A percentile compares a stretch with the other conserved stretches of the same genome.
Evolutionary conservation across 2,797 vertebrate species (phyloP).

Genomic region (Bradypus variegatus): DNA sequence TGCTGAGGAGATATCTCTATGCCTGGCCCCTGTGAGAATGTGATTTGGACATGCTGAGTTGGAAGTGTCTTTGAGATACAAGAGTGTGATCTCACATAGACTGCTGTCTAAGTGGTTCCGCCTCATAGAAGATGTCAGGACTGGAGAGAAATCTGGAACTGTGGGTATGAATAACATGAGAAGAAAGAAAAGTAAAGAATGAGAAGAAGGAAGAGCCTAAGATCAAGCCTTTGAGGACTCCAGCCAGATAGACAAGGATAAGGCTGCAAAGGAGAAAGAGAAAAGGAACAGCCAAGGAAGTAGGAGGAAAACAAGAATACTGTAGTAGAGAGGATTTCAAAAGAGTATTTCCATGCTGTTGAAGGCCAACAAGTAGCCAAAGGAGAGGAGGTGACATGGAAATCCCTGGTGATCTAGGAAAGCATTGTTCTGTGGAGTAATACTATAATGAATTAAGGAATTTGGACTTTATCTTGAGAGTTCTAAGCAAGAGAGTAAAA

Average conservation of each 20-base stretch:
- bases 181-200: not conserved
- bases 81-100: not conserved
- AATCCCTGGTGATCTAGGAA: not conserved
- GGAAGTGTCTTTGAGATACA: not conserved
- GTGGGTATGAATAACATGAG: not conserved
- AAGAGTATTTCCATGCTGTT: not conserved
- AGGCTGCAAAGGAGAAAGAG: not conserved
- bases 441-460: not conserved
- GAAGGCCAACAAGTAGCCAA: not conserved
- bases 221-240: not conserved
- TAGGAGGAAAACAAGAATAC: not conserved
- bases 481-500: not conserved
- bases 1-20: not conserved
- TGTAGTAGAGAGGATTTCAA: not conserved
- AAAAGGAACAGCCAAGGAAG: not conserved
- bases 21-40: no score
- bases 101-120: not conserved
- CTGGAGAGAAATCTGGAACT: not conserved
- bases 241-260: not conserved
- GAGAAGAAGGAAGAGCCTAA: not conserved
- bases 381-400: not conserved
- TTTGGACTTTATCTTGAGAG: not conserved
- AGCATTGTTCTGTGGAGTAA: not conserved
- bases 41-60: fast-evolving
- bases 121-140: not conserved